Percentiles rank a stretch among this genome's conserved stretches.
Conservation (phyloP, 2,797 vertebrate genomes). For the Phataginus tricuspis region DNA sequence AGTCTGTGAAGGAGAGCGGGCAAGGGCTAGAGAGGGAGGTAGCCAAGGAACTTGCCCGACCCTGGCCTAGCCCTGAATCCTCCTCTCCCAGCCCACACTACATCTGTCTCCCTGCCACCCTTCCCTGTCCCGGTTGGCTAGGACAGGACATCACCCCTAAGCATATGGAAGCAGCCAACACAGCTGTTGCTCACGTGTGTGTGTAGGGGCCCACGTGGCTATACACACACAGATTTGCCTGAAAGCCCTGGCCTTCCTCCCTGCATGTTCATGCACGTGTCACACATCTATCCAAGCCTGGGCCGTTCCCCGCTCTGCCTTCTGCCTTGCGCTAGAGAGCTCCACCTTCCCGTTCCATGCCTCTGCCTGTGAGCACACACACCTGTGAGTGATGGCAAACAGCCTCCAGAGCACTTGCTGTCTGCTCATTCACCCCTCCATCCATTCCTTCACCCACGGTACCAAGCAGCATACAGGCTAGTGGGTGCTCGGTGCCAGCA, state of each 20-base stretch:
- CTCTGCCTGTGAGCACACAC: background rate
- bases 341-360: background rate
- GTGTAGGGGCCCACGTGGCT: background rate
- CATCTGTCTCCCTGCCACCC: background rate
- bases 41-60: background rate
- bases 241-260: background rate
- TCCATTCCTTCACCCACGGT: background rate
- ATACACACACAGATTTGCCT: background rate
- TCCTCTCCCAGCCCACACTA: background rate
- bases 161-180: background rate
- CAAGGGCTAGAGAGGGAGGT: background rate
- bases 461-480: background rate
- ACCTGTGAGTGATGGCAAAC: background rate
- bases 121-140: background rate
- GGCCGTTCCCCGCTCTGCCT: background rate
- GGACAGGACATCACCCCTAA: background rate
- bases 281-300: background rate
- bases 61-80: background rate
- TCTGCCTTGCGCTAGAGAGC: background rate
- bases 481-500: too few relatives aligned
- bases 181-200: background rate
- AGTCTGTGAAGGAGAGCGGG: too few relatives aligned
- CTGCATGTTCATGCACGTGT: rapidly evolving
- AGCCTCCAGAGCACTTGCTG: background rate
- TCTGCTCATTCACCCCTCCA: too few relatives aligned